Evolutionary conservation across 30 jellyfish, hydroid and myxozoan genomes (phyloP), one percentile per base, ranked within the genome.

Genomic region (Turritopsis rubra): DNA sequence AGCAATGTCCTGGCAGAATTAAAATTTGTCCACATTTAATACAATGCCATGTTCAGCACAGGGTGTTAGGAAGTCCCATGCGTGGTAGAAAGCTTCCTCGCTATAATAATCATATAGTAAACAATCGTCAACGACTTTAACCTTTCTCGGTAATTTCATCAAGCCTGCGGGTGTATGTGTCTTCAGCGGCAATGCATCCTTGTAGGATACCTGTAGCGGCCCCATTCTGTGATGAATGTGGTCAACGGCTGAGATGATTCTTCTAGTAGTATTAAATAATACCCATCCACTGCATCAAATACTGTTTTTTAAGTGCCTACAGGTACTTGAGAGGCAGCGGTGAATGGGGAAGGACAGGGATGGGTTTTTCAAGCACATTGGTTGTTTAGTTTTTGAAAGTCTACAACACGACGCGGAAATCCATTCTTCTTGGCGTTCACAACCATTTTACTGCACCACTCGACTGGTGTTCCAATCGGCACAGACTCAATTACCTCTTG

Each of bases 401-500:
- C 60, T 3, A 41, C 60, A 18, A 85, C 81, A 25, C 83, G 72
- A 29, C 92, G 88, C 7, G 92, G 92, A 7, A 18, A 3, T 8
- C 92, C 89, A 66, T 85, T 54, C n/a, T 85, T 76, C 41, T 85
- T 85, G 16, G 92, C 88, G n/a, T 0, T 27, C 18, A 85, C 88
- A 19, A 85, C 84, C 89, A 85, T 85, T 74, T 74, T 74, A 23
- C 41, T 18, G 60, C 87, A 80, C 87, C 87, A 80, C 16, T 28
- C 83, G 54, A 21, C 74, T 4, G 87, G 84, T 8, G 83, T 53
- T 20, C 66, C 85, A 21, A 28, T 52, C 9, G 87, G 87, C 16
- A 53, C 84, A 4, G 87, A 71, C 65, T 80, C 83, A 24, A 80
- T 80, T 8, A 80, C 53, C 28, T 54, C 87, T 52, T 16, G 86